These are phyloP conservation scores for Conger conger DNA, from an alignment of 2,113 vertebrate species.

Conservation along the genomic window DNA sequence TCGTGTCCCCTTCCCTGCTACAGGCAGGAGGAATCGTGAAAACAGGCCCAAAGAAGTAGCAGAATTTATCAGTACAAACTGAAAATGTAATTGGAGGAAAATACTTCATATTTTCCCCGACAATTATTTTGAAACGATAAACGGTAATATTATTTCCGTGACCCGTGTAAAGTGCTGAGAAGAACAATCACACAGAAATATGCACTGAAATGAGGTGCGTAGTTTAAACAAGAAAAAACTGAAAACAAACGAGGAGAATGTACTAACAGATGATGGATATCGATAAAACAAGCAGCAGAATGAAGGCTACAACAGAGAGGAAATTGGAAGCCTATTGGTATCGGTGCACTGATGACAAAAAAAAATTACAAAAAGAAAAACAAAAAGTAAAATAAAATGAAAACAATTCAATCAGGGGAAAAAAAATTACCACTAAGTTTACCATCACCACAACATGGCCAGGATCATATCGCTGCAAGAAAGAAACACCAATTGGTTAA, in stretches of 20 bases:
- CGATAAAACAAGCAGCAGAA: constrained; percentile 98
- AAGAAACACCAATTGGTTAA: constrained; percentile 99
- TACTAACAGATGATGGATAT: constrained; percentile 53
- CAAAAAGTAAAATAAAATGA: constrained; percentile 27
- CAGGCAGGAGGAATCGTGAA: not conserved
- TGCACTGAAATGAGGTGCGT: constrained; percentile 75
- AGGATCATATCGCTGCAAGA: constrained; percentile 99
- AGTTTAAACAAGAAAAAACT: constrained; percentile 70
- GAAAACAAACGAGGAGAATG: constrained; percentile 69
- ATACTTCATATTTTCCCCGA: not conserved
- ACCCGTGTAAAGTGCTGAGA: constrained; percentile 83
- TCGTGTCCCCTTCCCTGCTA: not conserved
- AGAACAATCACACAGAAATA: constrained; percentile 82
- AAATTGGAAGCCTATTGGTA: constrained; percentile 88
- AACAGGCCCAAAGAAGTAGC: not conserved
- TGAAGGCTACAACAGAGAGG: constrained; percentile 97
- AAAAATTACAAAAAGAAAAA: constrained; percentile 37
- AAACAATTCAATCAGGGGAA: constrained; percentile 94
- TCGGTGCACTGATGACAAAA: constrained; percentile 99
- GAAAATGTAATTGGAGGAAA: not conserved
- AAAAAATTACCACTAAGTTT: constrained; percentile 99
- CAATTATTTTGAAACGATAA: constrained; percentile 51
- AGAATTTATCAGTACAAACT: constrained; percentile 1
- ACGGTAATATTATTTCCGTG: constrained; percentile 86
- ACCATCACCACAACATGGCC: constrained; percentile 99